Evolutionary conservation across 2,797 vertebrate species (phyloP).

Genomic region (Ptychadena robeensis): DNA sequence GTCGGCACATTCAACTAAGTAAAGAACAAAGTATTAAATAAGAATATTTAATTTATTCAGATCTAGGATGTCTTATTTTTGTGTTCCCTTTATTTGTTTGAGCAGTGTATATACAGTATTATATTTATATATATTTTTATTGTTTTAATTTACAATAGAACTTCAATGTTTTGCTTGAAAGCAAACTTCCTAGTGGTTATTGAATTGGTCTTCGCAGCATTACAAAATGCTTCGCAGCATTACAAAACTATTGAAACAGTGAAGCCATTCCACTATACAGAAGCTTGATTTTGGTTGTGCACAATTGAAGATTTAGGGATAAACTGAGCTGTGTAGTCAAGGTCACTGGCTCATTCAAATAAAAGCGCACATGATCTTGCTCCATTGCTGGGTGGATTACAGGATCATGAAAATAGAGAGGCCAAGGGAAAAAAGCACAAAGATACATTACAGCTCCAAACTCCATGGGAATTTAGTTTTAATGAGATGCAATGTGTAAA

Average conservation of each 20-base stretch:
- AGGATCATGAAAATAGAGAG: conserved; percentile 32
- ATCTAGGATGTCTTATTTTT: no score
- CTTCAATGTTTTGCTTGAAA: background rate
- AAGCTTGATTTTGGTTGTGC: background rate
- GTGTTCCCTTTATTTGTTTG: no score
- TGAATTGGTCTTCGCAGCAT: background rate
- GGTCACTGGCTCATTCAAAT: conserved; percentile 5
- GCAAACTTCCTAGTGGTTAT: background rate
- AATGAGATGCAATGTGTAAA: conserved; percentile 46
- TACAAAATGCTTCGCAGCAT: background rate
- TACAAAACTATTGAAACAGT: background rate
- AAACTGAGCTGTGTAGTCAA: background rate
- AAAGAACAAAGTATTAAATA: no score
- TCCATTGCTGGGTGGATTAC: background rate
- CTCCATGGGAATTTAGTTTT: conserved; percentile 31
- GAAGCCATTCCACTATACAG: background rate
- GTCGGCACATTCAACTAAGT: no score
- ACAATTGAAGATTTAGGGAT: background rate
- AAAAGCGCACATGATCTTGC: background rate
- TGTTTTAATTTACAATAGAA: no score
- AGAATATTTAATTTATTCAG: no score
- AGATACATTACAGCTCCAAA: conserved; percentile 16
- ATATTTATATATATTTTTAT: background rate
- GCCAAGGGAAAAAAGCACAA: background rate
- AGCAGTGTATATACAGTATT: no score